Evolutionary conservation across 2,113 vertebrate genomes (phyloP), one percentile per base, ranked within the genome.

Genomic region (Centropus unirufus): DNA sequence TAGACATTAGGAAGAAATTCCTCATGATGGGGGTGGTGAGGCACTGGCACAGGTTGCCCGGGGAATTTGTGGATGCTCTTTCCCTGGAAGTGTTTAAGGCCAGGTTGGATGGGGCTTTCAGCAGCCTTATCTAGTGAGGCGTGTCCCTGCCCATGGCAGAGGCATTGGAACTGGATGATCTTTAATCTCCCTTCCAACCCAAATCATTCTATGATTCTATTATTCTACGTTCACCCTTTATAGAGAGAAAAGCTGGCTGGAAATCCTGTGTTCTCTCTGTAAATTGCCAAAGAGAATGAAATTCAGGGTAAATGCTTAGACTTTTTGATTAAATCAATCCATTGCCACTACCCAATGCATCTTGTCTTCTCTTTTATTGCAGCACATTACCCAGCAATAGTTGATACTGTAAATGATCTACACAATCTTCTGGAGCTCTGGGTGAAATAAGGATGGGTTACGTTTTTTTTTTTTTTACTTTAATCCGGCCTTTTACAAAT

Each of bases 321-420:
- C 21, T 88, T 94, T 77, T 78, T 83, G 68, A 95, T 95, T 88
- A 68, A 93, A 86, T 96, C 63, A 90, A 76, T 81, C 82, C 46
- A 57, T 67, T 88, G 70, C 64, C n/a, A 72, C 67, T 92, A 72
- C 39, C 21, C 67, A 96, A 67, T 78, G 40, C 68, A 77, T 85
- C 72, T 90, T 91, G 18, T 77, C 47, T 80, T 96, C 62, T 88
- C 55, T 77, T 92, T 86, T 83, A 94, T 67, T 91, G 73, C 46
- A 85, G 32, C 29, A 20, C 59, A 46, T 88, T 93, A 72, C 23
- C 29, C 16, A 83, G 87, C 32, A 69, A 42, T 63, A 76, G 63
- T 63, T 80, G 92, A 39, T 96, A 62, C 46, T 66, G 84, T 92
- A 80, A 62, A 75, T 91, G 42, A 40, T 49, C 47, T 82, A 40